These are phyloP conservation scores for Thymelicus sylvestris DNA, from an alignment of 2,888 invertebrate species.

Conservation along the genomic window DNA sequence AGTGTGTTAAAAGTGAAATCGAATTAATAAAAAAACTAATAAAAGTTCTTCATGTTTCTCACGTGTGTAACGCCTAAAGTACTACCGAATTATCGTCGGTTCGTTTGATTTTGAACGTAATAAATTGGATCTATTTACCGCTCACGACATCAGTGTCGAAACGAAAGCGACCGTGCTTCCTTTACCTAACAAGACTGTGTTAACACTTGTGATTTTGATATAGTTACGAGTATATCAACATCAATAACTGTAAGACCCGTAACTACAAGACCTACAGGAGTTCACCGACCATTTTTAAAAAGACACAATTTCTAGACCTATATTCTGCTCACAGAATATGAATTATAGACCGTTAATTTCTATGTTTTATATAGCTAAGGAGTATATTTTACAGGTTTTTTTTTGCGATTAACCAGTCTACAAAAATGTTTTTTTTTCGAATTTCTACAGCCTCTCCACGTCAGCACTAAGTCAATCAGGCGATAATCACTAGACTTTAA, in stretches of 20 bases:
- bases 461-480: no score
- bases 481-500: neutral
- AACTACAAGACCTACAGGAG: neutral
- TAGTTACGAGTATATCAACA: no score
- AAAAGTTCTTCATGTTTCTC: constrained; percentile 21
- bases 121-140: constrained; percentile 70
- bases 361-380: no score
- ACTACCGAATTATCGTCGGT: constrained; percentile 57
- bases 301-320: neutral
- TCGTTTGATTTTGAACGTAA: constrained; percentile 61
- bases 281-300: neutral
- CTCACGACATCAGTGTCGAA: constrained; percentile 62
- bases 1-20: constrained; percentile 33
- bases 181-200: constrained; percentile 36
- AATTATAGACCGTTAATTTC: no score
- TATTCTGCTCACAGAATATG: no score
- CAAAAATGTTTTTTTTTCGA: no score
- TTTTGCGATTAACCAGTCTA: no score
- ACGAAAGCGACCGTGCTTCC: constrained; percentile 42
- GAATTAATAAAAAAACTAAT: constrained; percentile 20
- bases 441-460: no score
- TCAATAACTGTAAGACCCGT: neutral
- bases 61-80: constrained; percentile 9
- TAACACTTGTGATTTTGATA: neutral
- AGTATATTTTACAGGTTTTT: no score